Base-by-base conservation (phyloP, 1,140 invertebrate species). In the Ctenoplectra terminalis region DNA sequence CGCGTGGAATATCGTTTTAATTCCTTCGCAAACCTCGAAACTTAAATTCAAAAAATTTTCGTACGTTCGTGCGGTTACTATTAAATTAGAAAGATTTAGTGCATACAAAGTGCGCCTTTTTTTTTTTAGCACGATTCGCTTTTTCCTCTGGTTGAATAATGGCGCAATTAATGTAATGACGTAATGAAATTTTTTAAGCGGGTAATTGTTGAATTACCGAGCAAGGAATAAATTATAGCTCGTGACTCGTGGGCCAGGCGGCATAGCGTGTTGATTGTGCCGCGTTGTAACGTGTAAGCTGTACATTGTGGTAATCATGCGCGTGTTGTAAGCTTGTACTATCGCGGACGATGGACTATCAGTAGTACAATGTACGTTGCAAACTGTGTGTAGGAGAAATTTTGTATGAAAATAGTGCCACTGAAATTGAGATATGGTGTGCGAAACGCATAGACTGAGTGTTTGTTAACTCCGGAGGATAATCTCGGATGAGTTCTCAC, bases 121-220 rank as follows among this genome's bases (percentile, higher is more conserved):
- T n/a, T n/a, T n/a, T n/a, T n/a, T 75, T 40, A 66, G 40, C 46
- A 37, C 46, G 13, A 0, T 34, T 56, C 61, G 26, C n/a, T 43
- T 52, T 43, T n/a, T 34, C 43, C 9, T 0, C 20, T 3, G 50
- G 11, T 11, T 11, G 13, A 56, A 52, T 76, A 56, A 67, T 26
- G 8, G 48, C 17, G 48, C 37, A 43, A 54, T 76, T 76, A 67
- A 56, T 56, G n/a, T 67, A 76, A 76, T 31, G 37, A 67, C 61
- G 13, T 54, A 67, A 76, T 67, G 37, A 52, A 43, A 54, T 74
- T 43, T 76, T 67, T 43, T 23, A 46, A 23, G 6, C 34, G 37
- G 15, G 3, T 67, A 76, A 76, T 67, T 17, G 48, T 67, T 17
- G 74, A 76, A 76, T 70, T 70, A 70, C 63, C 74, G 26, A 17